Evolutionary conservation across 2,797 vertebrate genomes (phyloP), one percentile per base, ranked within the genome.

Genomic region (Borostomias antarcticus): DNA sequence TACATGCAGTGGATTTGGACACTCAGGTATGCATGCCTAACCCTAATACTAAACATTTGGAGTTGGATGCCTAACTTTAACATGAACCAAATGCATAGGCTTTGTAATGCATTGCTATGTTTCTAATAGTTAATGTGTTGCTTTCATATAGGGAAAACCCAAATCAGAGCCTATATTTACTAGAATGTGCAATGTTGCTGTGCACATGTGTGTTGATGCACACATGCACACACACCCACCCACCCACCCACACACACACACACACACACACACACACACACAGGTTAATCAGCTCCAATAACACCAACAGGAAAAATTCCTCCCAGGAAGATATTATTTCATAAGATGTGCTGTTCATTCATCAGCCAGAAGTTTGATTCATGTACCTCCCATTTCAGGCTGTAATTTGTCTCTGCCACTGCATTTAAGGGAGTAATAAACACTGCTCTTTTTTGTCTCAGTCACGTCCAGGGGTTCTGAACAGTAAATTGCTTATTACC

Each of bases 331-430:
- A 68, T 64, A 62, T 51, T 63, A 45, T 64, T 25, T 45, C 47
- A 25, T 30, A 17, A 45, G 8, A 40, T 60, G 23, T 5, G 5
- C 59, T 57, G 26, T 45, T 76, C 1, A 53, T 72, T 66, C 45
- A 51, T 59, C 6, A 17, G 35, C 5, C 40, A 4, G 21, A 4
- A 32, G 6, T 76, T 73, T 58, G 37, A 75, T 79, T 62, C 73
- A 72, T 76, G 48, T 68, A 77, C 57, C n/a, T 45, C 62, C n/a
- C n/a, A 45, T 32, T n/a, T 23, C 52, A 37, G 25, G 23, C 26
- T 67, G 11, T 13, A 63, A 80, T 79, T 75, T 66, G 58, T 37
- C 53, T 33, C 26, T 66, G 0, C 51, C 15, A 35, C 52, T 51
- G 19, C 67, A 26, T 58, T 28, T 29, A 33, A 30, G 32, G 37